Conservation (phyloP, 1,140 invertebrate genomes). For the Apis laboriosa region DNA sequence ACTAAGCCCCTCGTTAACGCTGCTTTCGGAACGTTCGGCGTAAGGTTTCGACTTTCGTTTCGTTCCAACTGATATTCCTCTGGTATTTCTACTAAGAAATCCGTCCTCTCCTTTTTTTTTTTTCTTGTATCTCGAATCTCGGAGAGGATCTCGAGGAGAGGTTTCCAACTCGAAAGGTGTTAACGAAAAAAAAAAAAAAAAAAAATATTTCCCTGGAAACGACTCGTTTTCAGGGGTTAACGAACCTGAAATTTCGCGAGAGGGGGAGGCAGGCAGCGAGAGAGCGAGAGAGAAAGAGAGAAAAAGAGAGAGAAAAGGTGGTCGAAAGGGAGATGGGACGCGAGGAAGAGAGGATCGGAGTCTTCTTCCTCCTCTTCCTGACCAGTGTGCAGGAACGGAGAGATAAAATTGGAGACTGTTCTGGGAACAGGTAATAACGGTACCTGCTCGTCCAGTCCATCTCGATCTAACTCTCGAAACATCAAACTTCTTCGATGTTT, state of each 20-base stretch:
- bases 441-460: constrained; percentile 30
- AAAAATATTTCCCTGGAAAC: constrained; percentile 33
- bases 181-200: neutral
- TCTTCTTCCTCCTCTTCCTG: constrained; percentile 15
- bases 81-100: too few species aligned
- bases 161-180: neutral
- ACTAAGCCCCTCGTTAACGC: too few species aligned
- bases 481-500: constrained; percentile 9
- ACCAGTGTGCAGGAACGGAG: neutral
- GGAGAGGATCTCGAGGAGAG: neutral
- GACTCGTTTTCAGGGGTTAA: constrained; percentile 46
- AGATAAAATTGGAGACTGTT: constrained; percentile 49
- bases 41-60: too few species aligned
- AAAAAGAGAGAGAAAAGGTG: constrained; percentile 7
- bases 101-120: too few species aligned
- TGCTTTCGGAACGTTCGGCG: too few species aligned
- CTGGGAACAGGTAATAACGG: constrained; percentile 66
- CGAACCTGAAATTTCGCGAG: constrained; percentile 52
- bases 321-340: neutral
- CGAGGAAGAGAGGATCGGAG: neutral
- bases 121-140: neutral
- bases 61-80: too few species aligned
- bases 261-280: too few species aligned
- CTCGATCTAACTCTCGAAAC: constrained; percentile 40
- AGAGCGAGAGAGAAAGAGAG: neutral